Base-by-base conservation (phyloP, 2,113 vertebrate species). In the Dasypus novemcinctus region DNA sequence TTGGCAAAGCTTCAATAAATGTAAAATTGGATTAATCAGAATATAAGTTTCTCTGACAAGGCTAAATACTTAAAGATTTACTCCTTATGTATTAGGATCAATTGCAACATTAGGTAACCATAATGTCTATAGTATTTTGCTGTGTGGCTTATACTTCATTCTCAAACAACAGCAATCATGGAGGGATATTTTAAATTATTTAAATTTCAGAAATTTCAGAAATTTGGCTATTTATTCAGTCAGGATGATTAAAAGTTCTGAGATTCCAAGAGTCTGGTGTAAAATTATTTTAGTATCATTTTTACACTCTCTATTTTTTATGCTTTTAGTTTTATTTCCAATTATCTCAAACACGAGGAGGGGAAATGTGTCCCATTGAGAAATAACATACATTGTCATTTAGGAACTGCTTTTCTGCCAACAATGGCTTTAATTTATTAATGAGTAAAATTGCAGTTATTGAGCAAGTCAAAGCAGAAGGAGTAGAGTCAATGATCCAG, bases 401-500 rank as follows among this genome's bases (percentile, higher is more conserved):
- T 95, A 80, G 87, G 63, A 69, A 68, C 66, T 90, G 63, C 31
- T 79, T 90, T 80, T 76, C 66, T 96, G 87, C n/a, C 87, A 85
- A 74, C 41, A 59, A 38, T 36, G 27, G 20, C 63, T 95, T n/a
- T 88, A 81, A 96, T 86, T 97, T 93, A 83, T 29, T 41, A 71
- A 5, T 29, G 57, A 49, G 82, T 85, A 93, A 85, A 97, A 94
- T 64, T 90, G 31, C 59, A 93, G 78, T 94, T 94, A 59, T 63
- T 90, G 69, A 91, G 20, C 6, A 27, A 79, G n/a, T 88, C 80
- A 95, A 68, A 90, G 36, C 72, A 92, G 93, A 87, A 76, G 38
- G 64, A 33, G 2, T 69, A 95, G 27, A 76, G 17, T 52, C 46
- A 71, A 31, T 61, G 75, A 78, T 72, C 71, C 46, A 4, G 38